Evolutionary conservation across 1,140 invertebrate genomes (phyloP).

Genomic region (Nasonia giraulti): DNA sequence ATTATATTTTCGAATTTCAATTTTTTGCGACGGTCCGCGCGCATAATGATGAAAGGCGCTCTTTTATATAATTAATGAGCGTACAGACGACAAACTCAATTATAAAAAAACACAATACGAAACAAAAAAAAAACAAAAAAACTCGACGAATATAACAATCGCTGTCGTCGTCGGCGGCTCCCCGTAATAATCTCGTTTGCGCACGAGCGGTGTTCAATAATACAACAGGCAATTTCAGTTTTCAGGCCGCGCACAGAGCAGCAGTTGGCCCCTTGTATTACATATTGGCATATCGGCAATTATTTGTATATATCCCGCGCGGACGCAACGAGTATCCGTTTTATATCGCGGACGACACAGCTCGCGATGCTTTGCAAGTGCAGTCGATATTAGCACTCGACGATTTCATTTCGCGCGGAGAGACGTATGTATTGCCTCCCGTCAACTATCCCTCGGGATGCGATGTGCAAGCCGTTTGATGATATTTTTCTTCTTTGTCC

Average conservation of each 20-base stretch:
- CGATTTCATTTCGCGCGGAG: constrained; percentile 14
- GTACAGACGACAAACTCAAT: not conserved
- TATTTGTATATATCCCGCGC: constrained; percentile 14
- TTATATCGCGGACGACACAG: not conserved
- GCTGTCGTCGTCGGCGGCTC: not conserved
- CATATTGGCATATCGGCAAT: constrained; percentile 34
- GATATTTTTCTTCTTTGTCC: too few species aligned
- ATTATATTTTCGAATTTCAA: too few species aligned
- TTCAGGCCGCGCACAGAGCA: not conserved
- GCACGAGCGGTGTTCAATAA: constrained; percentile 23
- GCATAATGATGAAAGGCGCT: not conserved
- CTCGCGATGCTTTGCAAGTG: not conserved
- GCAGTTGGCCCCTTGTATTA: not conserved
- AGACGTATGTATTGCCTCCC: not conserved
- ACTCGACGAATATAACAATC: constrained; percentile 1
- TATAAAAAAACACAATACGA: not conserved
- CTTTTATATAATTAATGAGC: not conserved
- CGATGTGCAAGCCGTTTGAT: too few species aligned
- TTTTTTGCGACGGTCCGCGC: not conserved
- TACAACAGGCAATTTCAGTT: constrained; percentile 36
- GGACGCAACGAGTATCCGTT: not conserved
- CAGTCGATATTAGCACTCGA: constrained; percentile 29
- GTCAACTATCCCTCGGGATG: too few species aligned
- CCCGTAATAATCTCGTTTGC: constrained; percentile 46
- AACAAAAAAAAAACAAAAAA: constrained; percentile 43